Base-by-base conservation (phyloP, 2,888 invertebrate genomes). In the Thumatha senex region DNA sequence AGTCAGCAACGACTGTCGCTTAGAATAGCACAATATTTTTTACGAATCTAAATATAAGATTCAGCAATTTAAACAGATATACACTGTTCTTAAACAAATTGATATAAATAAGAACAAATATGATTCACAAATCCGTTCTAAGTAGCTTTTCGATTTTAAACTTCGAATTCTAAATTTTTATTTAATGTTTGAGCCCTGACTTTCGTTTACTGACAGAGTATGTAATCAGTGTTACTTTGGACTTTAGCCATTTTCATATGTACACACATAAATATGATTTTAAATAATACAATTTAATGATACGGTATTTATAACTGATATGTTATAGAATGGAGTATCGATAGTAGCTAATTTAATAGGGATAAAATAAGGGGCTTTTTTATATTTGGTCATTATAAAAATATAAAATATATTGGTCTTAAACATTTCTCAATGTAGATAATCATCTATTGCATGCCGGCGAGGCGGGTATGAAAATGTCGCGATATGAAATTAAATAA, bases 341-440 rank as follows among this genome's bases (percentile, higher is more conserved):
- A 66, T 82, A 80, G 76, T 86, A 89, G 88, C 76, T 85, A 85
- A 87, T 86, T 83, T 76, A 81, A 84, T 86, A 88, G 87, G 81
- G 73, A 77, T 81, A 79, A 78, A 78, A 73, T 84, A 84, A 80
- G 84, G 82, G 85, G 18, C 18, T 24, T 82, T 84, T 88, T 85
- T 83, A 58, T 66, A 58, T 58, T 61, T 46, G 60, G 48, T 62
- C 62, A 56, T 51, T 57, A 59, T 54, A 58, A 56, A 51, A 56
- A 51, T 15, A 52, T 48, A 51, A 44, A 49, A 53, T 58, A 54
- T 45, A 54, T 58, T 64, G 66, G 36, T 52, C 64, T 60, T 59
- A 58, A 63, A 72, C 67, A 66, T 72, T 74, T 59, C 72, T 63
- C 55, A 56, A 68, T 71, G 70, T 74, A 65, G 58, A 14, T 14